A percentile compares a stretch with the other conserved stretches of the same genome.
Conservation (phyloP, 2,888 invertebrate species). For the Sericinus montela region DNA sequence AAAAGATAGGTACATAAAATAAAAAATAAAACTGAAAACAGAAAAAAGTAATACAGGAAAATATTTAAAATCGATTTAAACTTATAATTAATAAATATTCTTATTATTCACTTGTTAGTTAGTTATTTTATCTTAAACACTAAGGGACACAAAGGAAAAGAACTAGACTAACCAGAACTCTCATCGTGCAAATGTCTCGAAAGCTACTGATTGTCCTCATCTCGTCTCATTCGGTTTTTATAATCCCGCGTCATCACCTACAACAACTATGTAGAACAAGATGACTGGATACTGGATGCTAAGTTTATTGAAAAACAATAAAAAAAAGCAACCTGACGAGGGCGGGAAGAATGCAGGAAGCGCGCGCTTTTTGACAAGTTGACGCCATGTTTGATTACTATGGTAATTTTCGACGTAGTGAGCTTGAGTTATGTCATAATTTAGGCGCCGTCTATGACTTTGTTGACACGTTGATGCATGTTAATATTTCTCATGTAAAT, state of each 20-base stretch:
- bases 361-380: constrained; percentile 49
- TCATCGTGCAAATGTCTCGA: constrained; percentile 57
- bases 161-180: constrained; percentile 64
- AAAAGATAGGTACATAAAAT: no score
- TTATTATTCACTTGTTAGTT: constrained; percentile 1
- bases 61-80: background rate
- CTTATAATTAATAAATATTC: background rate
- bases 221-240: constrained; percentile 50
- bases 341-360: constrained; percentile 72
- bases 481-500: background rate
- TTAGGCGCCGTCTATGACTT: constrained; percentile 5
- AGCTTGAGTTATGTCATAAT: constrained; percentile 8
- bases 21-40: no score
- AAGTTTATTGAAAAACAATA: constrained; percentile 31
- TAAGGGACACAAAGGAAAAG: constrained; percentile 20
- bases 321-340: constrained; percentile 34
- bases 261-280: constrained; percentile 34
- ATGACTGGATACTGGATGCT: constrained; percentile 39
- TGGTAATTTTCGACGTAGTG: constrained; percentile 7
- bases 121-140: constrained; percentile 4
- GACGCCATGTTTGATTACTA: constrained; percentile 35
- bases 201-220: constrained; percentile 61
- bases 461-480: background rate
- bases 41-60: no score
- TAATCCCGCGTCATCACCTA: constrained; percentile 38